Conservation (phyloP, 2,797 vertebrate genomes). For the Valencia hispanica region DNA sequence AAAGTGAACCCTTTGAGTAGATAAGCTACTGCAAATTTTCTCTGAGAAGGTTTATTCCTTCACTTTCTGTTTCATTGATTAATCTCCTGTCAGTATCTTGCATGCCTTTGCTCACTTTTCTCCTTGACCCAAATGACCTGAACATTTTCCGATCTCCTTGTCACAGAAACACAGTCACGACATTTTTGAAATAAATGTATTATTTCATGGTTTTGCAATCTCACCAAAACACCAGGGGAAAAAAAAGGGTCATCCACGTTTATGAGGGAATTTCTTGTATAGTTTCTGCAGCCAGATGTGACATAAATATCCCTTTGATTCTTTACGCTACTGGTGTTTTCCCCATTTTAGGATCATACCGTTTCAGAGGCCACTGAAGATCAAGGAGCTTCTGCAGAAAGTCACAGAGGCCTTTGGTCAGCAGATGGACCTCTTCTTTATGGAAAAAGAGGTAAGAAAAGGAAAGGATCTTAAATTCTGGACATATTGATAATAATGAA, state of each 20-base stretch:
- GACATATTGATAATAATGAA: neutral
- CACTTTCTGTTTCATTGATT: slow-evolving; percentile 52
- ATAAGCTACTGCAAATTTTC: slow-evolving; percentile 30
- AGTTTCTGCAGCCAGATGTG: slow-evolving; percentile 22
- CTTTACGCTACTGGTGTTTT: slow-evolving; percentile 33
- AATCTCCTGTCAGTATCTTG: slow-evolving; percentile 38
- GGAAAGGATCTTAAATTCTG: neutral
- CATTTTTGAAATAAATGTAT: slow-evolving; percentile 4
- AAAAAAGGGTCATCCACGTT: neutral
- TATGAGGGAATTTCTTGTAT: neutral
- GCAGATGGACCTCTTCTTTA: slow-evolving; percentile 91
- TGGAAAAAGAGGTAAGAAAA: slow-evolving; percentile 86
- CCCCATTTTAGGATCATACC: slow-evolving; percentile 86
- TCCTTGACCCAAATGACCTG: slow-evolving; percentile 56
- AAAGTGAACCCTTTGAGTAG: slow-evolving; percentile 25
- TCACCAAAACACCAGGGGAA: slow-evolving; percentile 6
- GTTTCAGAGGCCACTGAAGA: slow-evolving; percentile 88
- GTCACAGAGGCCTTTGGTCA: slow-evolving; percentile 92
- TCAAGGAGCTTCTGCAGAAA: slow-evolving; percentile 91
- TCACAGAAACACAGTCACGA: slow-evolving; percentile 33
- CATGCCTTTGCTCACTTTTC: slow-evolving; percentile 26
- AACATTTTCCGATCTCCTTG: slow-evolving; percentile 40
- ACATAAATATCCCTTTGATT: slow-evolving; percentile 25
- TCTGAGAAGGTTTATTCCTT: slow-evolving; percentile 7
- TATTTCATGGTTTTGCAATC: neutral